Evolutionary conservation across 2,113 vertebrate species (phyloP).

Genomic region (Lasiurus cinereus): DNA sequence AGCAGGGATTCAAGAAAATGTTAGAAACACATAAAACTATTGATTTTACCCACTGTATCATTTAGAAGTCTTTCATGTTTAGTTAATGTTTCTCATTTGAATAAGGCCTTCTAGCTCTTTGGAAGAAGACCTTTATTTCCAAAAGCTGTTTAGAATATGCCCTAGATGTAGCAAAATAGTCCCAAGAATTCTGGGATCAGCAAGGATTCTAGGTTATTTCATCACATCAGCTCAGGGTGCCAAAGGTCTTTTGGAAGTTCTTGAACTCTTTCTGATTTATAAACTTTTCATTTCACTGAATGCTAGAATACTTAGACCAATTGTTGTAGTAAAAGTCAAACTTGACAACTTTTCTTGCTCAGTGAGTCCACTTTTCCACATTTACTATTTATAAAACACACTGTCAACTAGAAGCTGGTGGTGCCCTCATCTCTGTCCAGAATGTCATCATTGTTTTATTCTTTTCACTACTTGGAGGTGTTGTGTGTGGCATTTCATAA

Average conservation of each 20-base stretch:
- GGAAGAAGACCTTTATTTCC: not conserved
- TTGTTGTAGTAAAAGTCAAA: conserved; percentile 68
- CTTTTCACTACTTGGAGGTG: not conserved
- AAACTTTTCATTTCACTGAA: conserved; percentile 47
- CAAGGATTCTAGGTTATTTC: not conserved
- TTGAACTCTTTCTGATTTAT: conserved; percentile 35
- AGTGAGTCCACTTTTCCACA: not conserved
- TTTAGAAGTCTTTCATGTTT: not conserved
- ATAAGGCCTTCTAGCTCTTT: not conserved
- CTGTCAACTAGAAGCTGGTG: not conserved
- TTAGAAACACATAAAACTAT: not conserved
- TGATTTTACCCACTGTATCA: not conserved
- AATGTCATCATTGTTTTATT: not conserved
- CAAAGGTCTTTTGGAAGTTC: conserved; percentile 45
- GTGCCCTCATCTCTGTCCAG: not conserved
- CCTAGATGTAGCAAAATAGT: not conserved
- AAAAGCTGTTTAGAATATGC: not conserved
- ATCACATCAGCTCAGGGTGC: not conserved
- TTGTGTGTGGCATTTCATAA: not conserved
- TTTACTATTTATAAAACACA: not conserved
- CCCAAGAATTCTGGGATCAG: not conserved
- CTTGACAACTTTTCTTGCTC: conserved; percentile 25
- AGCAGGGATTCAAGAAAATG: too few relatives aligned
- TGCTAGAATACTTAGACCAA: conserved; percentile 43
- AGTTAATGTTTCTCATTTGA: not conserved